Evolutionary conservation across 2,888 invertebrate genomes (phyloP), one percentile per base, ranked within the genome.

Genomic region (Drosophila falleni): DNA sequence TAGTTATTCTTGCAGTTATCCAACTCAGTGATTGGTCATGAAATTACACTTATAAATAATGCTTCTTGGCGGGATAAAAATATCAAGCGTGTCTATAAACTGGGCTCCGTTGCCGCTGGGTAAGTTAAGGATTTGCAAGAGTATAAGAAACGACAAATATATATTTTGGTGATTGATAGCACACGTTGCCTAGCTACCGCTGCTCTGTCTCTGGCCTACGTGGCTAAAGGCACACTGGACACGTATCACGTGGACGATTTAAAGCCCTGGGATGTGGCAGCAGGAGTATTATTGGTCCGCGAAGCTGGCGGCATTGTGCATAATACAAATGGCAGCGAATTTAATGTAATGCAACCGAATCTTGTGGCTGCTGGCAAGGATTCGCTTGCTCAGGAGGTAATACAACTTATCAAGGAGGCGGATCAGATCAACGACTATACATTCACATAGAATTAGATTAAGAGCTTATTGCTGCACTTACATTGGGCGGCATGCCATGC

Each of bases 241-340:
- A 94, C 94, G 31, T 96, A 95, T 90, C 94, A 95, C 74, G 95
- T 95, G 83, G 95, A 95, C 87, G 94, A 95, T 35, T 92, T 96
- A 46, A 94, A 95, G 78, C 94, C 95, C 23, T 97, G 97, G 97
- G 97, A 97, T 91, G 94, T 96, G 5, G 95, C 96, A 33, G 97
- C 96, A 6, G 96, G 96, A 9, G 94, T 94, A 31, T 87, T 97
- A 37, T 95, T 97, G 56, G 93, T 96, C 9, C 92, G 93, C 59
- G 97, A 97, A 93, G 96, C 97, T 63, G 97, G 97, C 35, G 97
- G 96, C 19, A 90, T 93, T 50, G 93, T 96, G 5, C 91, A 94
- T 44, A 95, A 96, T 89, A 94, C 95, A 8, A 94, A 93, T 87
- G 96, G 94, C 5, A 89, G 89, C 39, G 92, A 93, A 66, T 94